Evolutionary conservation across 2,113 vertebrate species (phyloP).

Genomic region (Nasalis larvatus): DNA sequence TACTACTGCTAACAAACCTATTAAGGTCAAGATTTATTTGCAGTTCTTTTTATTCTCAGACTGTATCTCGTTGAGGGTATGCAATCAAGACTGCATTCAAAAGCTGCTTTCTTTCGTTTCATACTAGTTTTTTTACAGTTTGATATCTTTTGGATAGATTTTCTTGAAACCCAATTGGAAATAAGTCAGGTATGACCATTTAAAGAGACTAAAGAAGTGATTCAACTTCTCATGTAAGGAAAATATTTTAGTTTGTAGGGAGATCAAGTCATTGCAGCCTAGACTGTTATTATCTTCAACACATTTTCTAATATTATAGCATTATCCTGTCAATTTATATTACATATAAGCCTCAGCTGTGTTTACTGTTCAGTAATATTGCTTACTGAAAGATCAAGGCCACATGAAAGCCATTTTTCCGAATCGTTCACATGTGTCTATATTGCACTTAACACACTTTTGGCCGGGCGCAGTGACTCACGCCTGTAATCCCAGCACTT

Average conservation of each 20-base stretch:
- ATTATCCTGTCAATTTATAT: background rate
- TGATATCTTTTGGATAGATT: background rate
- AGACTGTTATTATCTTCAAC: background rate
- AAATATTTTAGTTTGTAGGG: slow-evolving; percentile 22
- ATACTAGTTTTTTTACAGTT: too few species aligned
- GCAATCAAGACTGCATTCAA: background rate
- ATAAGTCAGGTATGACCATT: background rate
- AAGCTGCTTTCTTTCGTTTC: background rate
- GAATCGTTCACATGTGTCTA: background rate
- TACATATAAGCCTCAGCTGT: background rate
- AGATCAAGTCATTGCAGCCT: background rate
- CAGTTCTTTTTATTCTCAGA: background rate
- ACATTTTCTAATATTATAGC: background rate
- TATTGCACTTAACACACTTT: background rate
- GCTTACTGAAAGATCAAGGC: background rate
- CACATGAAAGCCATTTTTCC: background rate
- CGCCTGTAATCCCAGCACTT: too few species aligned
- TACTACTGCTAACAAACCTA: background rate
- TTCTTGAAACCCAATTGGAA: background rate
- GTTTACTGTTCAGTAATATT: background rate
- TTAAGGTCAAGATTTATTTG: background rate
- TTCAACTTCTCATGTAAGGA: background rate
- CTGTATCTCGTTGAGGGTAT: background rate
- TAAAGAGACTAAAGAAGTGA: background rate
- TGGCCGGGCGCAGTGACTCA: too few species aligned